phyloP scores from a whole-genome alignment of 2,797 vertebrate genomes.

The Echiichthys vipera region DNA sequence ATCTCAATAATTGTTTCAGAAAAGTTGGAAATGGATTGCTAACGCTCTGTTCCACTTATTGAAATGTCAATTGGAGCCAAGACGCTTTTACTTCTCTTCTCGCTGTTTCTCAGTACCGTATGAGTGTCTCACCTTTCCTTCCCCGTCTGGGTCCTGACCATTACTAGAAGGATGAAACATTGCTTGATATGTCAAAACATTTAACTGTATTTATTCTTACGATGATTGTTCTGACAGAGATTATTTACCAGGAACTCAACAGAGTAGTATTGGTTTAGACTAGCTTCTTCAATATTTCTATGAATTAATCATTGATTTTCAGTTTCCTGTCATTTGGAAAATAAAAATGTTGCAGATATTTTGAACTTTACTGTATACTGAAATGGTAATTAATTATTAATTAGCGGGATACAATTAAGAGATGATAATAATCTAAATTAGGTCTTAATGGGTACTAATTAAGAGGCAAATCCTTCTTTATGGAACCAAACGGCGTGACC shows the following conservation, averaged over 20 bases:
- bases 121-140: slow-evolving; percentile 37
- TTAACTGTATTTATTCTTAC: slow-evolving; percentile 8
- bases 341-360: slow-evolving; percentile 50
- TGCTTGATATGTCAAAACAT: slow-evolving; percentile 29
- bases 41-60: slow-evolving; percentile 99
- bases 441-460: slow-evolving; percentile 86
- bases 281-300: slow-evolving; percentile 6
- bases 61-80: slow-evolving; percentile 99
- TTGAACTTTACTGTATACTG: slow-evolving; percentile 56
- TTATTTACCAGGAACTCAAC: slow-evolving; percentile 5
- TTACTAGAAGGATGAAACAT: slow-evolving; percentile 9
- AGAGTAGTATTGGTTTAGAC: neutral
- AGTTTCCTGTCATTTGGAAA: slow-evolving; percentile 53
- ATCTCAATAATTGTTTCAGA: slow-evolving; percentile 99
- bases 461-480: slow-evolving; percentile 81
- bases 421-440: slow-evolving; percentile 84
- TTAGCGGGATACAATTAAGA: slow-evolving; percentile 86
- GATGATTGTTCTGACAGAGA: neutral
- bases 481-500: slow-evolving; percentile 83
- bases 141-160: slow-evolving; percentile 23
- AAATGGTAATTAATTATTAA: slow-evolving; percentile 86
- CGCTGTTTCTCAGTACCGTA: slow-evolving; percentile 43
- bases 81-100: slow-evolving; percentile 82
- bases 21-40: slow-evolving; percentile 99
- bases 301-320: slow-evolving; percentile 32